phyloP scores from a whole-genome alignment of 2,113 vertebrate genomes.

The Notarius quadriscutis region DNA sequence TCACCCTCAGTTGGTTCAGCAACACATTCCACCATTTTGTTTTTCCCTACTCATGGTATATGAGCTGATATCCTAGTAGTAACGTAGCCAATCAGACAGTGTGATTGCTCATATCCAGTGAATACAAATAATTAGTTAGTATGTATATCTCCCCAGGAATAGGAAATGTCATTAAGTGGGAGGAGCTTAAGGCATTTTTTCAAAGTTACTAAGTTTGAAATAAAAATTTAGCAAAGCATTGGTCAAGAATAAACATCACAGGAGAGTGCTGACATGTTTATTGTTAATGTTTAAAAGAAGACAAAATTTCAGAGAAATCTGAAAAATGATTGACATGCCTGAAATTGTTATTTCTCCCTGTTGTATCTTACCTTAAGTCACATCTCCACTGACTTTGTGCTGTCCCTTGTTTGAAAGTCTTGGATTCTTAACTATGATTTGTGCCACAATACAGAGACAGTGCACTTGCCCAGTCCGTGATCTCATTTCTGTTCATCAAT shows the following conservation, averaged over 20 bases:
- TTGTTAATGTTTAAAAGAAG: neutral
- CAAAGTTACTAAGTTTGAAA: neutral
- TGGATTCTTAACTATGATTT: neutral
- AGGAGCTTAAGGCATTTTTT: neutral
- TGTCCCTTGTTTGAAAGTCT: neutral
- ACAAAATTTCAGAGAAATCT: neutral
- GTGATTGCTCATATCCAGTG: too few relatives aligned
- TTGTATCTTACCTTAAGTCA: neutral
- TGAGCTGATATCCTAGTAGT: too few relatives aligned
- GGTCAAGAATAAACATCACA: neutral
- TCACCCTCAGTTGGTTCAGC: too few relatives aligned
- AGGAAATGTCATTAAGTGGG: neutral
- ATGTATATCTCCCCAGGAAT: neutral
- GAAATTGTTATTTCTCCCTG: neutral
- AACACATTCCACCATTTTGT: too few relatives aligned
- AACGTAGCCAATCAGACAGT: too few relatives aligned
- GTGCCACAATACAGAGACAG: neutral
- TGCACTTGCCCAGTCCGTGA: neutral
- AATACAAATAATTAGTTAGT: too few relatives aligned
- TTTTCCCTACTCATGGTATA: too few relatives aligned
- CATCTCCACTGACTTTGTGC: neutral
- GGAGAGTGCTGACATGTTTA: neutral
- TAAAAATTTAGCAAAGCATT: neutral
- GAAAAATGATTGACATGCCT: neutral
- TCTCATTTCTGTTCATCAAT: slow-evolving; percentile 9